A percentile compares a stretch with the other conserved stretches of the same genome.
Evolutionary conservation across 2,797 vertebrate species (phyloP).

Genomic region (Trachops cirrhosus): DNA sequence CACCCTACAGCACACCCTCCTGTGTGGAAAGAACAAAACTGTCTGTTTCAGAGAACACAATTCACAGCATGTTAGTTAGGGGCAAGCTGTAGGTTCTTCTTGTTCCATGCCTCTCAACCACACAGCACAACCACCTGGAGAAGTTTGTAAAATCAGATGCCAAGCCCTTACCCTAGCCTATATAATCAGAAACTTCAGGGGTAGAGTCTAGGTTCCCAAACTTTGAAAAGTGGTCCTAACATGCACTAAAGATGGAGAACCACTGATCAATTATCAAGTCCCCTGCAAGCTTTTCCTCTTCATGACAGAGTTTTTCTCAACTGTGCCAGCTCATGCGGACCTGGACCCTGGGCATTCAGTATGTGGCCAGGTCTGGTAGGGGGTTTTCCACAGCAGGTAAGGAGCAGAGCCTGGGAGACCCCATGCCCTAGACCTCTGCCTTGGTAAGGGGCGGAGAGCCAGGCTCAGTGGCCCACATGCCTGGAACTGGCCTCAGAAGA

Average conservation of each 20-base stretch:
- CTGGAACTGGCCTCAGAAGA: background rate
- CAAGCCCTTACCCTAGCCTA: background rate
- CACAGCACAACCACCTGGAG: background rate
- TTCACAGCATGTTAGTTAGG: background rate
- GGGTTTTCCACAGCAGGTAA: fast-evolving
- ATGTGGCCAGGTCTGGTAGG: background rate
- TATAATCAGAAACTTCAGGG: background rate
- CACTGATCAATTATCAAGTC: background rate
- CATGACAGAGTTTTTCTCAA: background rate
- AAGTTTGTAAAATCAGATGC: background rate
- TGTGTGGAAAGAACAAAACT: background rate
- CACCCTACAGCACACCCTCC: fast-evolving
- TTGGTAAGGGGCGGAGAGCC: background rate
- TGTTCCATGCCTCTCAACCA: background rate
- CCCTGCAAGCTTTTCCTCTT: background rate
- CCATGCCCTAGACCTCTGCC: background rate
- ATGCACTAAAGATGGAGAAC: background rate
- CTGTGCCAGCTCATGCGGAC: fast-evolving
- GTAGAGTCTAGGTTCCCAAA: background rate
- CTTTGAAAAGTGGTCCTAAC: background rate
- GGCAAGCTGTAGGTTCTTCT: background rate
- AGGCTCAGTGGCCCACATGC: background rate
- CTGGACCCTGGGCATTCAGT: background rate
- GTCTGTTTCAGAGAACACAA: background rate
- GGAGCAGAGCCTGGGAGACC: background rate